Percentiles rank a stretch among this genome's conserved stretches.
These are phyloP conservation scores for Xylophagus ater DNA, from an alignment of 2,888 invertebrate genomes.

Conservation along the genomic window DNA sequence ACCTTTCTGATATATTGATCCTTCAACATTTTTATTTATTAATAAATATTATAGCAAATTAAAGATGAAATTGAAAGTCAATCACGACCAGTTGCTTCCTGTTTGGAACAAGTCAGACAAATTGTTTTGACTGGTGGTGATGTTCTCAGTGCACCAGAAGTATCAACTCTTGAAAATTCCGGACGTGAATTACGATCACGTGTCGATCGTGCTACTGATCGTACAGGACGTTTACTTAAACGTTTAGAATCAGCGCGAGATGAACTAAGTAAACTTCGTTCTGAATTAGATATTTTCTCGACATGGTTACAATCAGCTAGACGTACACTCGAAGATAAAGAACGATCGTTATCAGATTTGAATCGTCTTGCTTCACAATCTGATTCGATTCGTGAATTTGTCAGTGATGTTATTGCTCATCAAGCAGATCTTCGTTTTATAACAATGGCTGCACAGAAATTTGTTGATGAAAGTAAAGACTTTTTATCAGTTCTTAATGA, in stretches of 20 bases:
- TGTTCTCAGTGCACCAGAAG: slow-evolving; percentile 84
- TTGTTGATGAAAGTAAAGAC: slow-evolving; percentile 90
- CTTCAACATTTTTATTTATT: not conserved
- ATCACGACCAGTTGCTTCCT: slow-evolving; percentile 69
- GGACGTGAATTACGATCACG: slow-evolving; percentile 73
- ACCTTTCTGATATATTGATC: no score
- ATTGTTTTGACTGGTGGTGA: slow-evolving; percentile 82
- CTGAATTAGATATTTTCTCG: slow-evolving; percentile 70
- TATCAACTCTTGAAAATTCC: slow-evolving; percentile 75
- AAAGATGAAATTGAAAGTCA: slow-evolving; percentile 84
- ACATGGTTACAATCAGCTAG: slow-evolving; percentile 75
- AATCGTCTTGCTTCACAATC: slow-evolving; percentile 57
- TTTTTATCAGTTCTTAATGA: slow-evolving; percentile 75
- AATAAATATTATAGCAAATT: slow-evolving; percentile 52
- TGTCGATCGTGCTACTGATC: slow-evolving; percentile 70
- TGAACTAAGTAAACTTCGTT: slow-evolving; percentile 76
- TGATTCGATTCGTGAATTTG: slow-evolving; percentile 77
- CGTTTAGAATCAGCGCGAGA: slow-evolving; percentile 70
- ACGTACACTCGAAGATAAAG: slow-evolving; percentile 72
- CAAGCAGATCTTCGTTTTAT: slow-evolving; percentile 93
- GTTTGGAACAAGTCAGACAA: slow-evolving; percentile 81
- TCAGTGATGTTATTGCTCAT: slow-evolving; percentile 88
- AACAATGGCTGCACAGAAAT: slow-evolving; percentile 92
- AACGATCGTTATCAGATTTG: slow-evolving; percentile 66
- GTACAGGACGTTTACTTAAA: slow-evolving; percentile 65